These are phyloP conservation scores for Phaethornis superciliosus DNA, from an alignment of 2,113 vertebrate species.

Conservation along the genomic window DNA sequence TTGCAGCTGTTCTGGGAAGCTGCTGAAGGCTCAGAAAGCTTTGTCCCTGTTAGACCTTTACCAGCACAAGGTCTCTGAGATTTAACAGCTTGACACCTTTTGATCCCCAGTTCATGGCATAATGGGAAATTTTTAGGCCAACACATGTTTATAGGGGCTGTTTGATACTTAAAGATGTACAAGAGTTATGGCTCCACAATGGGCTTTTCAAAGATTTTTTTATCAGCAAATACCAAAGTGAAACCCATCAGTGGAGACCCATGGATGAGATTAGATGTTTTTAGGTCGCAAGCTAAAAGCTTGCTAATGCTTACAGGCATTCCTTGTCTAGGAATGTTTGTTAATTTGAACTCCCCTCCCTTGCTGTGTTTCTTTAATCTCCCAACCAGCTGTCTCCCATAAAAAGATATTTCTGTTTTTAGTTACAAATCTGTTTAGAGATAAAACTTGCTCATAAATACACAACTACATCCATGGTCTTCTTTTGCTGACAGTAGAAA, in stretches of 20 bases:
- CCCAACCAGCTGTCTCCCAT: slow-evolving; percentile 83
- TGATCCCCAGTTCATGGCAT: neutral
- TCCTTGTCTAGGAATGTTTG: slow-evolving; percentile 78
- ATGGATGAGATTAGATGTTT: slow-evolving; percentile 67
- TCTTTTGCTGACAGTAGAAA: slow-evolving; percentile 74
- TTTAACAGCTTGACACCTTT: neutral
- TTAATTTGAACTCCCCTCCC: slow-evolving; percentile 78
- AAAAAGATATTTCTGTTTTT: slow-evolving; percentile 86
- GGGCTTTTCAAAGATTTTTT: slow-evolving; percentile 46
- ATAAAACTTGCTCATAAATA: slow-evolving; percentile 82
- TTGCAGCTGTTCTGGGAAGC: neutral
- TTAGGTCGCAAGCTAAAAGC: slow-evolving; percentile 77
- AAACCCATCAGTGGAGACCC: slow-evolving; percentile 48
- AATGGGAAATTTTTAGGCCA: slow-evolving; percentile 21
- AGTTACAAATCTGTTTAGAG: slow-evolving; percentile 86
- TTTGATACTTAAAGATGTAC: slow-evolving; percentile 1
- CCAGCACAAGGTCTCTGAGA: neutral
- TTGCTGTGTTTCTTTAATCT: slow-evolving; percentile 80
- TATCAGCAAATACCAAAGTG: slow-evolving; percentile 45
- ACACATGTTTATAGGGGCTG: slow-evolving; percentile 30
- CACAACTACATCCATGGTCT: slow-evolving; percentile 66
- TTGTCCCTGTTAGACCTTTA: neutral
- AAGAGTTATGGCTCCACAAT: slow-evolving; percentile 1
- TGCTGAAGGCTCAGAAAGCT: neutral
- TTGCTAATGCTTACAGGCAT: slow-evolving; percentile 74